Evolutionary conservation across 2,113 vertebrate species (phyloP), one percentile per base, ranked within the genome.

Genomic region (Scolopax mira): DNA sequence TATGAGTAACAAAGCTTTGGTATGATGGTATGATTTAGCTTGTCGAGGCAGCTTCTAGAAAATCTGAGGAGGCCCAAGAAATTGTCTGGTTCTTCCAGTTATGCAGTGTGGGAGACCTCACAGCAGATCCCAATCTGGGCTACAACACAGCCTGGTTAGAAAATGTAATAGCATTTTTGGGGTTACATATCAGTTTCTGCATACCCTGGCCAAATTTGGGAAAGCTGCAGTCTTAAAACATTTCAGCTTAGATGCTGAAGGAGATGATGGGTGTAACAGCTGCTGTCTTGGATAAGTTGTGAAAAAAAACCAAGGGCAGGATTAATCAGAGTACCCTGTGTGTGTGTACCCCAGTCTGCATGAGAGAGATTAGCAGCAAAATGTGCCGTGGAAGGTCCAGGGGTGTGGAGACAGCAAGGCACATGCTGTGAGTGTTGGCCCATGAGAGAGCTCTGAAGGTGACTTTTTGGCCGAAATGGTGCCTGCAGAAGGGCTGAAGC

Each of bases 1-100:
- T 87, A 46, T 87, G 62, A 94, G 52, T 90, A 90, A 86, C 65
- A 86, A 58, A 74, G 54, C 70, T 88, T 48, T 10, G 7, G 27
- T 58, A 18, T 22, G 7, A 44, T 75, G 39, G 46, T 88, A 14
- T 66, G 37, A 74, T 81, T 88, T 75, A 72, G 51, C 62, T 90
- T 84, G 37, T 91, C 0, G 4, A 41, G 67, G 39, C 88, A 91
- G n/a, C 91, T 86, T 82, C 84, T 82, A 24, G 60, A 90, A 87
- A 64, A 86, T 61, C 55, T n/a, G 18, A 72, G 60, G 39, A 87
- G 39, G 52, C 42, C 33, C 28, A 12, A 28, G 57, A 70, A 88
- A 17, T 39, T 60, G 28, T 79, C 46, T 7, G 2, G 44, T 55
- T 86, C 30, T 96, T 49, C 35, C 46, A 70, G 41, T 79, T 89